These are phyloP conservation scores for Harpagoxenus sublaevis DNA, from an alignment of 2,888 invertebrate species.

Conservation along the genomic window DNA sequence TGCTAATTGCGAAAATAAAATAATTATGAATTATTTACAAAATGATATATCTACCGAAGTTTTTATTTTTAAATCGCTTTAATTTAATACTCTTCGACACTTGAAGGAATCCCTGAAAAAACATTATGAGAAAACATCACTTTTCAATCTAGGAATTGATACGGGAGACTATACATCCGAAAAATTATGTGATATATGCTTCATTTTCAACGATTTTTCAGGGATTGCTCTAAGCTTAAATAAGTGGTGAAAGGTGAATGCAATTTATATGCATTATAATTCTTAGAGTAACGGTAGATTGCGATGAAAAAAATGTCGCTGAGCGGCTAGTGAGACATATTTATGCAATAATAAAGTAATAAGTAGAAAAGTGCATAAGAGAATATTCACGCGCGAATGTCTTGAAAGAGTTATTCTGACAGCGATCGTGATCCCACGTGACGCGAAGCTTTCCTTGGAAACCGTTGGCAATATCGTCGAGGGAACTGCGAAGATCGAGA, in stretches of 20 bases:
- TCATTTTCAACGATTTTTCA: conserved; percentile 10
- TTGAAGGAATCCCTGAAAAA: background rate
- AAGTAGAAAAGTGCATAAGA: conserved; percentile 37
- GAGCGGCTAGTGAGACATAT: conserved; percentile 43
- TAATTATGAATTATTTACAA: conserved; percentile 26
- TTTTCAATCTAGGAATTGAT: conserved; percentile 9
- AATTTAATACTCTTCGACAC: conserved; percentile 4
- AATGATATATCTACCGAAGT: background rate
- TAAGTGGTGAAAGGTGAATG: conserved; percentile 35
- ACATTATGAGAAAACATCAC: background rate
- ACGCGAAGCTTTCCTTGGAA: conserved; percentile 51
- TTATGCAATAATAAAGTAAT: conserved; percentile 50
- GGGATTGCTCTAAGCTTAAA: conserved; percentile 38
- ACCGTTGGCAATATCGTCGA: conserved; percentile 67
- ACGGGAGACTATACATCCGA: background rate
- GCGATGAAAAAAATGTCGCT: conserved; percentile 22
- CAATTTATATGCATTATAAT: conserved; percentile 23
- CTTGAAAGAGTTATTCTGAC: conserved; percentile 1
- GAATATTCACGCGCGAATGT: conserved; percentile 26
- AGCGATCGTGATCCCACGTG: conserved; percentile 50
- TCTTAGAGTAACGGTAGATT: conserved; percentile 18
- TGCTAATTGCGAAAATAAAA: background rate
- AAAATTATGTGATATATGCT: background rate
- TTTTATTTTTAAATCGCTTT: background rate
- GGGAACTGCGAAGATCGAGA: conserved; percentile 48